Base-by-base conservation (phyloP, 1,140 invertebrate species). In the Odontomachus brunneus region DNA sequence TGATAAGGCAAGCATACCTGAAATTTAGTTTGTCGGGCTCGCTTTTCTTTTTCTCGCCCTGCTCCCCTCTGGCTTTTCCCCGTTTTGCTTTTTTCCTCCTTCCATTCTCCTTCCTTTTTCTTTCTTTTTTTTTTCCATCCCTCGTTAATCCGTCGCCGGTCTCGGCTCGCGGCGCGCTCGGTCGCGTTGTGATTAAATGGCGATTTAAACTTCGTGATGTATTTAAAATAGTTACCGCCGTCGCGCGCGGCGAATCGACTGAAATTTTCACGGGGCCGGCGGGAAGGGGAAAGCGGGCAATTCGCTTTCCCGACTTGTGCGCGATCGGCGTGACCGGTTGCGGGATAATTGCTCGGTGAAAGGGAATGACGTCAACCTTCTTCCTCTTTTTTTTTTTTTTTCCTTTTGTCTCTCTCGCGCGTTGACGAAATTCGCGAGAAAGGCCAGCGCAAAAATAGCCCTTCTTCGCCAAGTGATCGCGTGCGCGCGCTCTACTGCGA, bases 1-100 rank as follows among this genome's bases (percentile, higher is more conserved):
- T 82, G 83, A 87, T 82, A 84, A 84, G 78, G 75, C 82, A 87
- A 88, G 74, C 71, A 83, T 85, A 81, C 72, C 67, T 76, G 84
- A 87, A 87, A 87, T 83, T 87, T 87, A 63, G 69, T 55, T 80
- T 80, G 60, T 57, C 59, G 60, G 69, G 53, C 72, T 65, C 63
- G 29, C 14, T 55, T 78, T 44, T 24, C 73, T 12, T 24, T 51
- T n/a, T 22, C n/a, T 19, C n/a, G n/a, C n/a, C 51, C 65, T 19
- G 9, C 15, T 17, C 15, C 17, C 12, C 9, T 33, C 17, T 11
- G 1, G 3, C 26, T 44, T 22, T 51, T n/a, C 9, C 2, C 17
- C 14, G 3, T 55, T 11, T 9, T 9, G 3, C 0, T 2, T 63
- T 33, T 33, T 33, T 2, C 29, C 29, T 33, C 5, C 5, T 33